A percentile compares a stretch with the other conserved stretches of the same genome.
phyloP scores from a whole-genome alignment of 2,888 invertebrate species.

The Athrips mouffetella region DNA sequence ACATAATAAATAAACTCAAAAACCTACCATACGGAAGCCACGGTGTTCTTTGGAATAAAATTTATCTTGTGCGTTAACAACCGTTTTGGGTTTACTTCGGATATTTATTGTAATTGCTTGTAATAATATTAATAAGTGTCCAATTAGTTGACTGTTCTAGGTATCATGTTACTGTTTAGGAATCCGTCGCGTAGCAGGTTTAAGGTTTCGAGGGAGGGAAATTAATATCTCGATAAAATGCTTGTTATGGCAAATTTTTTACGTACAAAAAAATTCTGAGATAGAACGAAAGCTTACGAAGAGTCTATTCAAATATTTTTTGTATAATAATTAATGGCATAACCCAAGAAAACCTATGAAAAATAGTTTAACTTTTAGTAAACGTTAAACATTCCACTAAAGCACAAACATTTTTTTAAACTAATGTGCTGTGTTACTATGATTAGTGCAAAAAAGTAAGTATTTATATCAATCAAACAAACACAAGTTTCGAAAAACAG shows the following conservation, averaged over 20 bases:
- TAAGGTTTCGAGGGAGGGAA: not conserved
- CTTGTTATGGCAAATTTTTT: not conserved
- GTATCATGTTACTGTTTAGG: slow-evolving; percentile 18
- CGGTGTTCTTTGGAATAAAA: not conserved
- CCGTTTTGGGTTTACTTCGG: slow-evolving; percentile 8
- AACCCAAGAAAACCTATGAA: too few relatives aligned
- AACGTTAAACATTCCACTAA: too few relatives aligned
- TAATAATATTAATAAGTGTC: slow-evolving; percentile 14
- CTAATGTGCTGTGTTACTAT: too few relatives aligned
- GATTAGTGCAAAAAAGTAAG: too few relatives aligned
- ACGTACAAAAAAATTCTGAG: too few relatives aligned
- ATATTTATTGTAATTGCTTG: slow-evolving; percentile 16
- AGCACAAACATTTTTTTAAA: too few relatives aligned
- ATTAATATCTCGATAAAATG: not conserved
- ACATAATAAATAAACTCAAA: not conserved
- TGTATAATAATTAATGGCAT: too few relatives aligned
- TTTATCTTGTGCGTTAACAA: slow-evolving; percentile 4
- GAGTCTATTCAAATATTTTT: too few relatives aligned
- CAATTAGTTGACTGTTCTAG: slow-evolving; percentile 12
- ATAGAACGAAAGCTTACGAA: too few relatives aligned
- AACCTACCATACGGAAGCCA: not conserved
- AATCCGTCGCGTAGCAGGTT: not conserved
- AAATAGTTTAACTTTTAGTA: too few relatives aligned
- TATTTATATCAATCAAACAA: too few relatives aligned
- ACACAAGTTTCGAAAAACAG: too few relatives aligned